phyloP scores from a whole-genome alignment of 1,140 invertebrate species.

The Nasonia giraulti region DNA sequence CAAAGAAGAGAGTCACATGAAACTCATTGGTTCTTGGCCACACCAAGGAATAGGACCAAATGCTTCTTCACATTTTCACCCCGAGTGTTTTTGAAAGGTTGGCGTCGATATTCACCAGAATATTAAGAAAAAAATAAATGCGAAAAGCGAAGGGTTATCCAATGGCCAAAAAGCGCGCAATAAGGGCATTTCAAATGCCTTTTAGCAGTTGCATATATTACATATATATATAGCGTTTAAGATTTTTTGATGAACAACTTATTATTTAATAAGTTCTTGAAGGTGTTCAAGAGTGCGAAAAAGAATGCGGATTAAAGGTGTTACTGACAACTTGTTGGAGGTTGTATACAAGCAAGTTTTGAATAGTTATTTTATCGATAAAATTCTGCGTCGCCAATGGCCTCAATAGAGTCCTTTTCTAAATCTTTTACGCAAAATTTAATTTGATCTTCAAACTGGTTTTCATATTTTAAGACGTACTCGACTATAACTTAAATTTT shows the following conservation, averaged over 20 bases:
- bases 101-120: neutral
- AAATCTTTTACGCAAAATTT: neutral
- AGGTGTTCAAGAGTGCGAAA: neutral
- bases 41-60: constrained; percentile 30
- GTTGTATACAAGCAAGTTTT: neutral
- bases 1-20: constrained; percentile 74
- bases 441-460: neutral
- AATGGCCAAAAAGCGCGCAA: constrained; percentile 26
- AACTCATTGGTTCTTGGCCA: constrained; percentile 50
- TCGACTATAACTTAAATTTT: neutral
- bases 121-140: neutral
- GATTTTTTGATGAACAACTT: neutral
- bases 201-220: constrained; percentile 16
- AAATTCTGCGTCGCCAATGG: neutral
- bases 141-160: neutral
- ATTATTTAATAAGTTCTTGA: neutral
- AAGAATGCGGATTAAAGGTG: too few species aligned
- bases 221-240: constrained; percentile 5
- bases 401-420: neutral
- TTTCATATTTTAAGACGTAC: too few species aligned
- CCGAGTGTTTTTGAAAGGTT: neutral
- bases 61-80: neutral
- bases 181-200: constrained; percentile 19
- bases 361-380: neutral
- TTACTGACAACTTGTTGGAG: neutral